Evolutionary conservation across 92 coral and sea anemone genomes (phyloP).

Genomic region (Heteractis magnifica): DNA sequence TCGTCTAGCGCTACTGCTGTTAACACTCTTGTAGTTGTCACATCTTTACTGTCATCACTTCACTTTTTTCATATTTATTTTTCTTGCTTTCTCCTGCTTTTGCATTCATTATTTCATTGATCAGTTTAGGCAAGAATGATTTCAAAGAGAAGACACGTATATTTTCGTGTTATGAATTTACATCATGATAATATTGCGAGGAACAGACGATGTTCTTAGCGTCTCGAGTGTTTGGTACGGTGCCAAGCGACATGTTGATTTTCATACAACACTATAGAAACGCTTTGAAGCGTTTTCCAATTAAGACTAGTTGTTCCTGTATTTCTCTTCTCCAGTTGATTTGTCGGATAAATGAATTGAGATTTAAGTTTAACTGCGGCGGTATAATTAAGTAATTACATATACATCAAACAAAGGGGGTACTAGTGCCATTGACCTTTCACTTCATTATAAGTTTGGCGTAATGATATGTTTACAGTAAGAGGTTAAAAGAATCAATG

Average conservation of each 20-base stretch:
- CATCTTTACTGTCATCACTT: neutral
- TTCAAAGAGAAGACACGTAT: neutral
- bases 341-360: neutral
- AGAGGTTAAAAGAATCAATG: no score
- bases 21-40: neutral
- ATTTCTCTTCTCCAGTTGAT: neutral
- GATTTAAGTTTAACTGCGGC: neutral
- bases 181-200: no score
- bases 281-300: neutral
- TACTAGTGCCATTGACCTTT: neutral
- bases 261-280: neutral
- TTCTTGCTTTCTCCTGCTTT: neutral
- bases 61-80: neutral
- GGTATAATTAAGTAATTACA: neutral
- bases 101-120: neutral
- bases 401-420: neutral
- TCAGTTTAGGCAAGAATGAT: neutral
- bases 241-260: neutral
- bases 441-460: neutral
- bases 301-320: neutral
- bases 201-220: neutral
- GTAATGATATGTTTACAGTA: no score
- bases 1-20: neutral
- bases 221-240: neutral
- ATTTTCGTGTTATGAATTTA: neutral